Conservation (phyloP, 2,888 invertebrate species). For the Drosophila colorata region DNA sequence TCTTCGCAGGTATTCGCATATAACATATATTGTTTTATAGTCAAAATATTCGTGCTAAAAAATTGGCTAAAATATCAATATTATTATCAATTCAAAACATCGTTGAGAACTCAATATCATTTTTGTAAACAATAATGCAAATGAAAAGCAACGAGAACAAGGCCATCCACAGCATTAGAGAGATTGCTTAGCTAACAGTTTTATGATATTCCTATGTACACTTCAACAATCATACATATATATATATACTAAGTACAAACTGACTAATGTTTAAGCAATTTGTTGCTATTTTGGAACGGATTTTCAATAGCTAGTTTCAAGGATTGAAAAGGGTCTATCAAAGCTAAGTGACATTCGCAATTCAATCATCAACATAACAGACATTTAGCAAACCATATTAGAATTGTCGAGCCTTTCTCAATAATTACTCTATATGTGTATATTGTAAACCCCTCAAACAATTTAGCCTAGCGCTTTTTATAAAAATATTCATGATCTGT, state of each 20-base stretch:
- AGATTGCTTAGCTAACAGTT: slow-evolving; percentile 1
- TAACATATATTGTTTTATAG: slow-evolving; percentile 13
- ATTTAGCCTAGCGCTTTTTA: slow-evolving; percentile 28
- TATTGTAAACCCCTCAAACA: slow-evolving; percentile 6
- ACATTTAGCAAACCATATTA: slow-evolving; percentile 10
- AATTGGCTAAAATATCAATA: slow-evolving; percentile 21
- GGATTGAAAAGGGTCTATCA: not conserved
- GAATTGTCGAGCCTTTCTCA: slow-evolving; percentile 12
- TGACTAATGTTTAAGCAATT: slow-evolving; percentile 9
- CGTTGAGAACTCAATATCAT: not conserved
- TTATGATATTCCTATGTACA: slow-evolving; percentile 26
- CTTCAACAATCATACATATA: slow-evolving; percentile 12
- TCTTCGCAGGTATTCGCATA: slow-evolving; percentile 27
- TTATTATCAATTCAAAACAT: not conserved
- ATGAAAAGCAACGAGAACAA: slow-evolving; percentile 12
- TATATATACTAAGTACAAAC: not conserved
- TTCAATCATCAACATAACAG: slow-evolving; percentile 27
- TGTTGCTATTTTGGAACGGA: slow-evolving; percentile 49
- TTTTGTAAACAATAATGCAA: slow-evolving; percentile 5
- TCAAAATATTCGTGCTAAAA: slow-evolving; percentile 29
- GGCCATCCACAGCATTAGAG: slow-evolving; percentile 8
- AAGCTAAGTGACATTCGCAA: slow-evolving; percentile 6
- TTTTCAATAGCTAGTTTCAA: slow-evolving; percentile 24
- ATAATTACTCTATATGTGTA: not conserved
- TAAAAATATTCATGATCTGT: slow-evolving; percentile 48